phyloP scores from a whole-genome alignment of 2,888 invertebrate genomes.

The Hetaerina titia region DNA sequence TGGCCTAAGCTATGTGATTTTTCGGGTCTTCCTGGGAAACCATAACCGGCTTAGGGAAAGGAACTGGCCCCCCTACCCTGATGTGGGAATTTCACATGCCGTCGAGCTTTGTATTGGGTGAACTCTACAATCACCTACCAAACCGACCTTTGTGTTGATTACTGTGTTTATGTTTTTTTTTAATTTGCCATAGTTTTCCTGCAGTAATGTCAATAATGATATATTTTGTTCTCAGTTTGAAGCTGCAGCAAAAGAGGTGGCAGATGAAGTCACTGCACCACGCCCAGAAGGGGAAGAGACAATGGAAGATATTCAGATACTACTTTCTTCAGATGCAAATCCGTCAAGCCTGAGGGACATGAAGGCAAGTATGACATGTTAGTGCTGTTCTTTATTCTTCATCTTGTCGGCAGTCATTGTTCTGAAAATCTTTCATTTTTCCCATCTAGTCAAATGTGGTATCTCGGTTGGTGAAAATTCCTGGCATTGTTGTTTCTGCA shows the following conservation, averaged over 20 bases:
- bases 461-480: constrained; percentile 94
- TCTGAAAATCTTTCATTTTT: constrained; percentile 18
- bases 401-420: neutral
- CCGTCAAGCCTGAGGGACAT: constrained; percentile 90
- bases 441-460: constrained; percentile 91
- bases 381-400: constrained; percentile 42
- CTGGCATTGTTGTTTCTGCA: constrained; percentile 96
- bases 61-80: too few relatives aligned
- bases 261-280: constrained; percentile 97
- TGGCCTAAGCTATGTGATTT: too few relatives aligned
- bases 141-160: too few relatives aligned
- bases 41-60: too few relatives aligned
- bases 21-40: too few relatives aligned
- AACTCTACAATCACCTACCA: too few relatives aligned
- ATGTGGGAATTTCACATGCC: too few relatives aligned
- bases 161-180: too few relatives aligned
- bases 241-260: constrained; percentile 97
- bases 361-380: constrained; percentile 81
- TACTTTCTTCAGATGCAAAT: constrained; percentile 90
- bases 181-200: neutral
- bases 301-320: constrained; percentile 95
- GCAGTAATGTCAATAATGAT: neutral
- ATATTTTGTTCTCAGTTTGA: constrained; percentile 82
- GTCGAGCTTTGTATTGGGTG: too few relatives aligned
- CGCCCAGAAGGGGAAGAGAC: constrained; percentile 93